A percentile compares a stretch with the other conserved stretches of the same genome.
Evolutionary conservation across 2,797 vertebrate genomes (phyloP).

Genomic region (Xiphorhynchus erythropygius): DNA sequence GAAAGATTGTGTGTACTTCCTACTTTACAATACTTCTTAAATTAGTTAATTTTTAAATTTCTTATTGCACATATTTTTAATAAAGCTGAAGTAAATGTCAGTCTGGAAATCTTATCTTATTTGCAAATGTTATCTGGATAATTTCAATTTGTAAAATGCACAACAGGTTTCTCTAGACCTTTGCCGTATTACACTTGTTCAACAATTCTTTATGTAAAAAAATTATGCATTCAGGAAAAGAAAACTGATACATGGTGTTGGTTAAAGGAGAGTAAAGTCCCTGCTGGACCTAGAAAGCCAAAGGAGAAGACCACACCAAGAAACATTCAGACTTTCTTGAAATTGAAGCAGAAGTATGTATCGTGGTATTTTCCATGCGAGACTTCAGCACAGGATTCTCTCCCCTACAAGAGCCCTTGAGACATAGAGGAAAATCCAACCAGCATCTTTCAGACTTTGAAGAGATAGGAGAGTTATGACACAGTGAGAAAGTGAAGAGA

Average conservation of each 20-base stretch:
- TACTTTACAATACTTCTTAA: background rate
- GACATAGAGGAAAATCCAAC: background rate
- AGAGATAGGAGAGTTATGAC: background rate
- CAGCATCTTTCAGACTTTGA: background rate
- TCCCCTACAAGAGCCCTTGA: background rate
- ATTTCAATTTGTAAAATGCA: background rate
- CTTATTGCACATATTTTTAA: background rate
- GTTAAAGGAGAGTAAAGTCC: background rate
- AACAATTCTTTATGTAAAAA: too few species aligned
- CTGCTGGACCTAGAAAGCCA: background rate
- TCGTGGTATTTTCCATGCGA: background rate
- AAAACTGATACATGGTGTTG: background rate
- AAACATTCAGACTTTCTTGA: background rate
- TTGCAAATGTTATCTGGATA: background rate
- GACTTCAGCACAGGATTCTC: background rate
- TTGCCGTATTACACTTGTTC: background rate
- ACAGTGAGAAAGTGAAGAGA: background rate
- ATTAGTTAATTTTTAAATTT: background rate
- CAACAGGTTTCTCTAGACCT: background rate
- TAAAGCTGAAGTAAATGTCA: background rate
- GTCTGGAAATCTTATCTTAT: background rate
- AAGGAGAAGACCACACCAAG: background rate
- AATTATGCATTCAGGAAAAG: background rate
- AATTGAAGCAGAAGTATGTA: background rate
- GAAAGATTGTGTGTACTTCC: background rate